Conservation (phyloP, 2,113 vertebrate genomes). For the Lagenorhynchus albirostris region DNA sequence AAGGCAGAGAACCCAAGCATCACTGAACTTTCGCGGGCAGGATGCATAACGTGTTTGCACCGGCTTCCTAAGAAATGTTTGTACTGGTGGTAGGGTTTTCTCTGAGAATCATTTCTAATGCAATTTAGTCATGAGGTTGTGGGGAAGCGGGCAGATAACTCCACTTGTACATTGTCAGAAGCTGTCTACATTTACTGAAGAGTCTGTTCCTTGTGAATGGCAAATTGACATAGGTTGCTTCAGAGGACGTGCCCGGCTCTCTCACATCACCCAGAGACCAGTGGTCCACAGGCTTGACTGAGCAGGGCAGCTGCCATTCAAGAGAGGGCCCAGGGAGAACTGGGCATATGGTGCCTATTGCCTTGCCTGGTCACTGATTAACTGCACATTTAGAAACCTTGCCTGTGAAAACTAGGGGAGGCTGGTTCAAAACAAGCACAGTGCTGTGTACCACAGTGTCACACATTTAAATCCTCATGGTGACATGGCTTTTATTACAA, state of each 20-base stretch:
- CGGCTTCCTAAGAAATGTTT: neutral
- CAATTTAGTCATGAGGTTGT: neutral
- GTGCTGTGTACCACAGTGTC: neutral
- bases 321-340: neutral
- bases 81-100: neutral
- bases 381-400: neutral
- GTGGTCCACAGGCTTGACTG: rapidly evolving
- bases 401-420: neutral
- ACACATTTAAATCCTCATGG: neutral
- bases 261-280: too few species aligned
- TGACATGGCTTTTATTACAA: neutral
- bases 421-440: neutral
- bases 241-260: neutral
- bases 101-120: neutral
- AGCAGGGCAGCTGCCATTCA: neutral
- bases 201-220: neutral
- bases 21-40: neutral
- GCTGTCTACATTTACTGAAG: neutral
- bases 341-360: rapidly evolving
- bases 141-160: rapidly evolving
- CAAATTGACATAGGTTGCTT: neutral
- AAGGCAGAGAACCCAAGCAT: neutral
- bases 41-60: neutral
- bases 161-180: neutral
- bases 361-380: neutral